Conservation (phyloP, 2,113 vertebrate genomes). For the Microcebus griseorufus region DNA sequence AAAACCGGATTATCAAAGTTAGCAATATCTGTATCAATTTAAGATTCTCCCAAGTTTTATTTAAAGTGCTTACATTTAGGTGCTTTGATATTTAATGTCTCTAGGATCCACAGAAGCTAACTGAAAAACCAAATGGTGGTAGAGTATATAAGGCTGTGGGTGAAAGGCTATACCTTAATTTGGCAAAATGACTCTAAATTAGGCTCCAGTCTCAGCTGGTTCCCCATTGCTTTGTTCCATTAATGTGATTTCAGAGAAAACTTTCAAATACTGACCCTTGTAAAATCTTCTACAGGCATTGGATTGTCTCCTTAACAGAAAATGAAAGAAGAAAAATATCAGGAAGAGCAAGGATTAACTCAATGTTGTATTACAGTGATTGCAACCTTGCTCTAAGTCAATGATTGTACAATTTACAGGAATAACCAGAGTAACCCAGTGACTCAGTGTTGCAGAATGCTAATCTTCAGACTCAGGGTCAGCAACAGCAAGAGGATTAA, state of each 20-base stretch:
- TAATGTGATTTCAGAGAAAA: conserved; percentile 83
- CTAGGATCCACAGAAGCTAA: conserved; percentile 71
- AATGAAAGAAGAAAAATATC: conserved; percentile 84
- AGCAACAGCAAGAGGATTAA: conserved; percentile 78
- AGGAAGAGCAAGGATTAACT: conserved; percentile 84
- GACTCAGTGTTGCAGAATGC: conserved; percentile 81
- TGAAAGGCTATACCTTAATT: conserved; percentile 87
- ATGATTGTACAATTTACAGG: conserved; percentile 78
- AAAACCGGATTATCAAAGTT: conserved; percentile 28
- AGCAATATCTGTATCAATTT: conserved; percentile 57
- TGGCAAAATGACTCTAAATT: conserved; percentile 87
- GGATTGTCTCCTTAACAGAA: conserved; percentile 81
- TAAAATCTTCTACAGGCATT: conserved; percentile 78
- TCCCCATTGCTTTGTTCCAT: conserved; percentile 88
- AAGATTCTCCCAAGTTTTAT: conserved; percentile 62
- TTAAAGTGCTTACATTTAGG: conserved; percentile 67
- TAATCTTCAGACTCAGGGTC: conserved; percentile 81
- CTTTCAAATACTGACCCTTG: conserved; percentile 82
- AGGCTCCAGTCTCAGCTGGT: conserved; percentile 80
- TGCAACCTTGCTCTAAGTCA: conserved; percentile 81
- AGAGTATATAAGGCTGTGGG: conserved; percentile 71
- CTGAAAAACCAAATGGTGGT: conserved; percentile 82
- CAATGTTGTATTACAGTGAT: conserved; percentile 81
- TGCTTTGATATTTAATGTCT: conserved; percentile 66
- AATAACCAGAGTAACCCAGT: conserved; percentile 82